Evolutionary conservation across 1,140 invertebrate species (phyloP).

Genomic region (Oscheius sp.): DNA sequence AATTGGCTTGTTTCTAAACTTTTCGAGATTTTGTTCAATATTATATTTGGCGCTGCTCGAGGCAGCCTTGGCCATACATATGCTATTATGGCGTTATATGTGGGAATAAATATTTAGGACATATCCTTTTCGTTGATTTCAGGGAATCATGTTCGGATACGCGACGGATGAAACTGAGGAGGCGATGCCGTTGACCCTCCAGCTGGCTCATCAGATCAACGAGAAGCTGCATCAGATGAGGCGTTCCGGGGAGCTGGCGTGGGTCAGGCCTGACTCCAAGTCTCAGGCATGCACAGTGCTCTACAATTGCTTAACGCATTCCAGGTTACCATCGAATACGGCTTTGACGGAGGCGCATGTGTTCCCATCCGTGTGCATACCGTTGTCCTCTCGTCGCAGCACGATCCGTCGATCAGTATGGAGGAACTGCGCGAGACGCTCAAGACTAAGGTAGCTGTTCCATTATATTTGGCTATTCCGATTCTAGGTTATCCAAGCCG

Average conservation of each 20-base stretch:
- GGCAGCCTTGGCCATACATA: too few species aligned
- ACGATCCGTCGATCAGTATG: conserved; percentile 83
- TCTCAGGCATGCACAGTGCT: conserved; percentile 74
- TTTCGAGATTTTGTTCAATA: too few species aligned
- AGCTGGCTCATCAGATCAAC: conserved; percentile 88
- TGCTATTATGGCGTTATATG: too few species aligned
- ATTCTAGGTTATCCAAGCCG: conserved; percentile 63
- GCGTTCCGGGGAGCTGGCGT: conserved; percentile 82
- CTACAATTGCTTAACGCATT: neutral
- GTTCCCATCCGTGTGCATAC: conserved; percentile 91
- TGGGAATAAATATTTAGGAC: too few species aligned
- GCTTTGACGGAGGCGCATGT: conserved; percentile 70
- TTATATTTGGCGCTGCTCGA: too few species aligned
- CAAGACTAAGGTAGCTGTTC: conserved; percentile 66
- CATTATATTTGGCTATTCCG: neutral
- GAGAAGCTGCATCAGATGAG: conserved; percentile 85
- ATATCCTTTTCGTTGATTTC: neutral
- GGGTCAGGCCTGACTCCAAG: conserved; percentile 97
- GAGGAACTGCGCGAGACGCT: conserved; percentile 81
- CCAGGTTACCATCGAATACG: conserved; percentile 65
- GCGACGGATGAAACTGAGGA: conserved; percentile 90
- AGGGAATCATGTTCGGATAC: conserved; percentile 66
- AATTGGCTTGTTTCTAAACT: too few species aligned
- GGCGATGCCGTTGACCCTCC: conserved; percentile 94
- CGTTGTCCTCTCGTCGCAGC: conserved; percentile 92